Conservation (phyloP, 2,888 invertebrate genomes). For the Drosophila gaucha region DNA sequence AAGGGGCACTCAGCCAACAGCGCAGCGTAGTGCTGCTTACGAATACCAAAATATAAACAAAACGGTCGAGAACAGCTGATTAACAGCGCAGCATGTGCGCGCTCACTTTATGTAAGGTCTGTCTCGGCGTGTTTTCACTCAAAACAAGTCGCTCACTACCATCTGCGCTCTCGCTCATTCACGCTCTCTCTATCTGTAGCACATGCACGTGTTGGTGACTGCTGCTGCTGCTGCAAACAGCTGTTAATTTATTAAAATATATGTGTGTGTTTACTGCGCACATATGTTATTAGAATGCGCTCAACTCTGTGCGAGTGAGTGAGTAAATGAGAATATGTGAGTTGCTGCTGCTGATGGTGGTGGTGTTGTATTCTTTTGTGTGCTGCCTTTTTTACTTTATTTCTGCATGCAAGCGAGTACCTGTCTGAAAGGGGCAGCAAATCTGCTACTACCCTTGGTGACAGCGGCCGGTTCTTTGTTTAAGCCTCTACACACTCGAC, state of each 20-base stretch:
- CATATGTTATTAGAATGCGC: slow-evolving; percentile 69
- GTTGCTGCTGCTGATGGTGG: slow-evolving; percentile 16
- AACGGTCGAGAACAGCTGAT: slow-evolving; percentile 79
- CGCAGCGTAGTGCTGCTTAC: slow-evolving; percentile 53
- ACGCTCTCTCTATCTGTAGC: slow-evolving; percentile 19
- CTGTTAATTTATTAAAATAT: slow-evolving; percentile 76
- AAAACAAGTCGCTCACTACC: slow-evolving; percentile 60
- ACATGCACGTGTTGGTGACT: slow-evolving; percentile 70
- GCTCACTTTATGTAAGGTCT: slow-evolving; percentile 43
- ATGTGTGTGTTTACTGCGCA: slow-evolving; percentile 58
- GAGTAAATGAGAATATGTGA: slow-evolving; percentile 5
- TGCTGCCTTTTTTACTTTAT: slow-evolving; percentile 11
- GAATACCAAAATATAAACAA: slow-evolving; percentile 82
- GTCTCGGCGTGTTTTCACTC: slow-evolving; percentile 55
- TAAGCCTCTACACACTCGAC: neutral
- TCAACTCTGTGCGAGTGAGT: slow-evolving; percentile 30
- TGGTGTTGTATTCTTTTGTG: slow-evolving; percentile 61
- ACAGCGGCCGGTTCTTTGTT: slow-evolving; percentile 31
- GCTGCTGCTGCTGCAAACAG: slow-evolving; percentile 60
- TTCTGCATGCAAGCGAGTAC: slow-evolving; percentile 34
- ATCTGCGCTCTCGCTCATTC: slow-evolving; percentile 35
- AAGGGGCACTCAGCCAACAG: slow-evolving; percentile 58
- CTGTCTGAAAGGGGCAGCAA: slow-evolving; percentile 47
- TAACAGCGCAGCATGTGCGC: slow-evolving; percentile 65
- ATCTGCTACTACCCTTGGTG: slow-evolving; percentile 43